Conservation (phyloP, 2,888 invertebrate species). For the Teleiodes luculella region DNA sequence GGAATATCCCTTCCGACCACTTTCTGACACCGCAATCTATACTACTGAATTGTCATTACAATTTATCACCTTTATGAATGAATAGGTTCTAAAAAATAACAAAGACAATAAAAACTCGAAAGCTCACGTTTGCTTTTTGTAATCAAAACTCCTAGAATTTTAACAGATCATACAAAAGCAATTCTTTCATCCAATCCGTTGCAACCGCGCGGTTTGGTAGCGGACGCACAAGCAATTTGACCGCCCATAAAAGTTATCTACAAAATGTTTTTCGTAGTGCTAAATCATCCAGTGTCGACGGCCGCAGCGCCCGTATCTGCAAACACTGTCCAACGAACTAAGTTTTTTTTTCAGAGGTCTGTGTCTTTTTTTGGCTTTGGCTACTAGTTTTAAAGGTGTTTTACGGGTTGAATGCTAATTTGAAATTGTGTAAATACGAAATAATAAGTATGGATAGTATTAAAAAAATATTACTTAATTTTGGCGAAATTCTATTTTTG, state of each 20-base stretch:
- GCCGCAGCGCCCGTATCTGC: slow-evolving; percentile 6
- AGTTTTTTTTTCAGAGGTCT: not conserved
- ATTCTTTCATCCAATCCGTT: not conserved
- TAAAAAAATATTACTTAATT: no score
- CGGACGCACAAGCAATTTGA: slow-evolving; percentile 8
- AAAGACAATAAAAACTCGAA: no score
- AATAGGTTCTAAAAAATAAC: no score
- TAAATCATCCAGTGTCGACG: slow-evolving; percentile 13
- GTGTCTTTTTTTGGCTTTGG: not conserved
- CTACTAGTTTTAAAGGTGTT: not conserved
- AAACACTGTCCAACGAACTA: slow-evolving; percentile 8
- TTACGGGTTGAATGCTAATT: not conserved
- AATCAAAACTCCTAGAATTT: not conserved
- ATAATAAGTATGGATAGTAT: no score
- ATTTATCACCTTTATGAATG: no score
- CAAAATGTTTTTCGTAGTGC: slow-evolving; percentile 10
- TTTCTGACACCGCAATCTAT: no score
- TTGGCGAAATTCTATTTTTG: no score
- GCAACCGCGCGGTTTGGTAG: not conserved
- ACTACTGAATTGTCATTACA: no score
- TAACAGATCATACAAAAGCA: not conserved
- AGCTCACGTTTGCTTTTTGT: no score
- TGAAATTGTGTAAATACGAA: no score
- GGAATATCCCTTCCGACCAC: no score
- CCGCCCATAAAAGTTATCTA: slow-evolving; percentile 14